Evolutionary conservation across 2,888 invertebrate species (phyloP), one percentile per base, ranked within the genome.

Genomic region (Drosophila subsilvestris): DNA sequence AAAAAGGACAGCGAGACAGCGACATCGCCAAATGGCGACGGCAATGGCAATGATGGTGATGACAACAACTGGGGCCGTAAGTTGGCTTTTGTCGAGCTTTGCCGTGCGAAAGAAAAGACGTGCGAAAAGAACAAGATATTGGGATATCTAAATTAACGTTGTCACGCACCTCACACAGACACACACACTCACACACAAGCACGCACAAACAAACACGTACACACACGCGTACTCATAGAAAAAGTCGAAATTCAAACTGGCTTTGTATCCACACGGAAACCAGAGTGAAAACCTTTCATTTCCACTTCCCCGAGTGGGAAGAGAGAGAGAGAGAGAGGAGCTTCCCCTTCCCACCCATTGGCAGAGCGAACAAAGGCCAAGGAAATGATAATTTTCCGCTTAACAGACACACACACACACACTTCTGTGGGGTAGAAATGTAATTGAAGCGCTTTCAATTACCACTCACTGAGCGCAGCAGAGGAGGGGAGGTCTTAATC

Each of bases 351-450:
- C 25, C 29, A 25, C 70, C 68, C 83, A 80, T 75, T 84, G 79
- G 76, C 76, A 67, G 72, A 53, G 75, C 69, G 69, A 79, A 86
- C 80, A 86, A 86, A 85, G 66, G 75, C 79, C 56, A 68, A 68
- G 84, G 76, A 86, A 84, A 86, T 84, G 63, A 84, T 81, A 79
- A 84, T 81, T 86, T 86, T 84, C 75, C 86, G 79, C 76, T 68
- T 66, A 83, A 75, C 76, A 79, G 53, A 25, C 74, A 62, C 59
- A 47, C 25, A 47, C 47, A 25, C 74, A 62, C 59, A 47, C 25
- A 47, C 47, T 43, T 14, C 12, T 6, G 45, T 45, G 32, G 47
- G 43, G 7, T 20, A 45, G 65, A 65, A 67, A 42, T 29, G 55
- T 50, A 67, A 67, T 67, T 55, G 65, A 67, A 67, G 65, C 50